phyloP scores from a whole-genome alignment of 1,140 invertebrate species.

The Cephus cinctus region DNA sequence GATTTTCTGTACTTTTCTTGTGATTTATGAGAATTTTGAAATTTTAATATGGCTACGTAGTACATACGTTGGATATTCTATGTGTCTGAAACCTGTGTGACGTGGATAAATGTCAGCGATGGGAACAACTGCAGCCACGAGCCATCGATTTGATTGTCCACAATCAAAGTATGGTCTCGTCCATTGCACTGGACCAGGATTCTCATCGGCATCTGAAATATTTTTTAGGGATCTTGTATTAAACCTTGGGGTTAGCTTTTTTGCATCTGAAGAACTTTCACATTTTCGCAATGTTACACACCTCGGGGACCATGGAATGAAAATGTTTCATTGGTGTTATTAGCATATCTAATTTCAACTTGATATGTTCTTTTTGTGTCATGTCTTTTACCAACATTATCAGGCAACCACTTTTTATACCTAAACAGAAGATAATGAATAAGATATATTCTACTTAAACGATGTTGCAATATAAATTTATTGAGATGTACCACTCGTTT shows the following conservation, averaged over 20 bases:
- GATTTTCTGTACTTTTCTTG: no score
- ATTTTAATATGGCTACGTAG: slow-evolving; percentile 11
- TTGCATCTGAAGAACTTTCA: slow-evolving; percentile 8
- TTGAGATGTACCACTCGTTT: slow-evolving; percentile 80
- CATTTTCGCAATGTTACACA: slow-evolving; percentile 27
- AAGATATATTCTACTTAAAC: not conserved
- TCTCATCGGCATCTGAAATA: slow-evolving; percentile 75
- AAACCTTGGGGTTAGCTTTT: no score
- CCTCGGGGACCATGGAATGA: slow-evolving; percentile 91
- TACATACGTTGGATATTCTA: slow-evolving; percentile 91
- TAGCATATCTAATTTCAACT: slow-evolving; percentile 89
- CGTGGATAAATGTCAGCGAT: slow-evolving; percentile 94
- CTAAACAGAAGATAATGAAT: slow-evolving; percentile 38
- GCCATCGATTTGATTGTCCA: slow-evolving; percentile 92
- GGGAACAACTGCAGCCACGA: slow-evolving; percentile 89
- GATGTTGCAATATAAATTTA: slow-evolving; percentile 6
- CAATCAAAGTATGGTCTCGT: slow-evolving; percentile 97
- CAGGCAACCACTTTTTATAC: slow-evolving; percentile 85
- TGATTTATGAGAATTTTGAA: slow-evolving; percentile 24
- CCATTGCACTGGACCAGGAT: slow-evolving; percentile 88
- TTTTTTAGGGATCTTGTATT: no score
- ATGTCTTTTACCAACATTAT: slow-evolving; percentile 75
- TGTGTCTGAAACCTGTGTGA: slow-evolving; percentile 91
- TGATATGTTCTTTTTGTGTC: slow-evolving; percentile 94
- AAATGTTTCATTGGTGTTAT: slow-evolving; percentile 93